Percentiles rank a stretch among this genome's conserved stretches.
Evolutionary conservation across 2,113 vertebrate species (phyloP).

Genomic region (Cephalopholis sonnerati): DNA sequence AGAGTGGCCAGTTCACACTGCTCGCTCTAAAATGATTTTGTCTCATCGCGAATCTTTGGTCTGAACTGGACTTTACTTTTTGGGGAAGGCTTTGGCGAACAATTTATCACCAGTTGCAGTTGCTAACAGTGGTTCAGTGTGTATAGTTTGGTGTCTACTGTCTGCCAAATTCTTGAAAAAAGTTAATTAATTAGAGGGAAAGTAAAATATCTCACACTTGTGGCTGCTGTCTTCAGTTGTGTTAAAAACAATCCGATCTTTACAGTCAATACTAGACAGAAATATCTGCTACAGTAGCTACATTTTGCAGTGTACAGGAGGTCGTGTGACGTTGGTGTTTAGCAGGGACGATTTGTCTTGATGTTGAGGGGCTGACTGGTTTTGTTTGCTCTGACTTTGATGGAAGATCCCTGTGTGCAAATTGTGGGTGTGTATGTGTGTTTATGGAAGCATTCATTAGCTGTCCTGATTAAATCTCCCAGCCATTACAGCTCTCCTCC

Average conservation of each 20-base stretch:
- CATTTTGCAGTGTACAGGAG: background rate
- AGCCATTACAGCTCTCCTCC: constrained; percentile 64
- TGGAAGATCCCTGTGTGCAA: constrained; percentile 28
- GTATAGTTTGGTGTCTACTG: too few species aligned
- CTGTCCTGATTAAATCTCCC: constrained; percentile 73
- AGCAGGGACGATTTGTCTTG: constrained; percentile 13
- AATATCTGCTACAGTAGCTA: background rate
- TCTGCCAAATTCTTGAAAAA: too few species aligned
- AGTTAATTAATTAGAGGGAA: background rate
- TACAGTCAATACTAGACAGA: background rate
- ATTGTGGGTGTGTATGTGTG: constrained; percentile 39
- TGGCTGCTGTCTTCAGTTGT: background rate
- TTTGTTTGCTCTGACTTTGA: constrained; percentile 51
- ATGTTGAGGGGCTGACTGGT: constrained; percentile 26
- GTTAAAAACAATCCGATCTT: background rate
- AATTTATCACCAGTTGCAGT: too few species aligned
- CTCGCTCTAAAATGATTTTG: too few species aligned
- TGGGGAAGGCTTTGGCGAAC: too few species aligned
- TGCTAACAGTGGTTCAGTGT: too few species aligned
- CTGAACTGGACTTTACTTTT: too few species aligned
- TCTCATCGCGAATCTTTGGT: too few species aligned
- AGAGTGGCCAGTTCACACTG: too few species aligned
- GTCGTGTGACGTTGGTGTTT: background rate
- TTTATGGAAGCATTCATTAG: constrained; percentile 69
- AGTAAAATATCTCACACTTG: background rate